Evolutionary conservation across 2,888 invertebrate species (phyloP), one percentile per base, ranked within the genome.

Genomic region (Trichacis sp.): DNA sequence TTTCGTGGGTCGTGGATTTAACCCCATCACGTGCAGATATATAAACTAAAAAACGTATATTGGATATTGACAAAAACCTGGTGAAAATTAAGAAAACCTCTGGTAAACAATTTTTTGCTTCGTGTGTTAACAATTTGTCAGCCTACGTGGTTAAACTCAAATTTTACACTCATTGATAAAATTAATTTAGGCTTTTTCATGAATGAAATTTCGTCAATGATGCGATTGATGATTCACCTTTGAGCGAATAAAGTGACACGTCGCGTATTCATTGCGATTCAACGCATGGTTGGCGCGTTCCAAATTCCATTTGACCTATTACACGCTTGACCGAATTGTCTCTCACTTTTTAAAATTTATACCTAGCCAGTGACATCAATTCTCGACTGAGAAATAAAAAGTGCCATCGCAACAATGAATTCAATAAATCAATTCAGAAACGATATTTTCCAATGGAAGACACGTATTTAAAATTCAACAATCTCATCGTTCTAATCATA

Each of bases 301-400:
- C 52, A 55, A 67, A 69, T 67, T 69, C 64, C 56, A 56, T 51
- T 64, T 48, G 57, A 69, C 69, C 67, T 49, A 54, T 51, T 59
- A 63, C 69, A 64, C 67, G 62, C 64, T 52, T 43, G 59, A 69
- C 64, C 66, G 52, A 69, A 50, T 52, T 68, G 42, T 55, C 43
- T 42, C 14, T 17, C 14, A 42, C 42, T 17, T 42, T 42, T 42
- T 42, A 3, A n/a, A 42, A 42, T 42, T 15, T 42, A 42, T 14
- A 42, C 14, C 14, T 42, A n/a, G 4, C 11, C 38, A 5, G 12
- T 29, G 29, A 29, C 29, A 29, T 29, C 29, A 29, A 6, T 29
- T 29, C 9, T 29, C 29, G n/a, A 29, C 29, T 6, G 29, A 4
- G 29, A 29, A 6, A 29, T 29, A 29, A 29, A 29, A 29, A 29